Evolutionary conservation across 2,888 invertebrate genomes (phyloP).

Genomic region (Polydrusus cervinus): DNA sequence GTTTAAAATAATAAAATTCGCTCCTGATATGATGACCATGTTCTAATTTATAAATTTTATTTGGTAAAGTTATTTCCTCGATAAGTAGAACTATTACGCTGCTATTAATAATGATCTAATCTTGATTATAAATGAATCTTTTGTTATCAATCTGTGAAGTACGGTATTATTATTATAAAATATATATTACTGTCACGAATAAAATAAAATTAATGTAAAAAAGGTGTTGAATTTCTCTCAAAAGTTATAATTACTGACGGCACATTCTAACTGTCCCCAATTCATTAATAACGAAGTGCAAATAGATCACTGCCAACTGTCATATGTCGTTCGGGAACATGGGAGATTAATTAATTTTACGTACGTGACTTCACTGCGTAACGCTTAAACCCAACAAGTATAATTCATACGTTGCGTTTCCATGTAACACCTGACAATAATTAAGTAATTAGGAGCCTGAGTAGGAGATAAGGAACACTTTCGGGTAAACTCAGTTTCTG

Average conservation of each 20-base stretch:
- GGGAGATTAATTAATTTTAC: conserved; percentile 51
- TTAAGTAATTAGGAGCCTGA: conserved; percentile 3
- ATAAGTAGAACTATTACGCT: too few relatives aligned
- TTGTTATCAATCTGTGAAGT: too few relatives aligned
- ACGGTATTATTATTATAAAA: too few relatives aligned
- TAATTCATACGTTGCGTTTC: conserved; percentile 32
- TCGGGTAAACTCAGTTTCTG: too few relatives aligned
- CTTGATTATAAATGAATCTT: too few relatives aligned
- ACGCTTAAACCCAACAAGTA: conserved; percentile 40
- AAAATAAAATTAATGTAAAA: not conserved
- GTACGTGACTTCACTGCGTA: conserved; percentile 47
- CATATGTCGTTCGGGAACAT: conserved; percentile 46
- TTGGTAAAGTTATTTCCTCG: too few relatives aligned
- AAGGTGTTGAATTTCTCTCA: not conserved
- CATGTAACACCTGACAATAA: conserved; percentile 29
- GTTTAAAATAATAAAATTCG: too few relatives aligned
- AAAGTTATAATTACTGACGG: conserved; percentile 22
- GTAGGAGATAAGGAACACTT: not conserved
- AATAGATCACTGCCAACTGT: conserved; percentile 51
- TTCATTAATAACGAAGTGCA: conserved; percentile 46
- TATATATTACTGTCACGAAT: too few relatives aligned
- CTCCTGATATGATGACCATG: too few relatives aligned
- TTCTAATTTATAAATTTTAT: too few relatives aligned
- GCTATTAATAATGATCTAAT: too few relatives aligned
- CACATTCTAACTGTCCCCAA: conserved; percentile 37